These are phyloP conservation scores for Zosterops hypoxanthus DNA, from an alignment of 2,113 vertebrate genomes.

Conservation along the genomic window DNA sequence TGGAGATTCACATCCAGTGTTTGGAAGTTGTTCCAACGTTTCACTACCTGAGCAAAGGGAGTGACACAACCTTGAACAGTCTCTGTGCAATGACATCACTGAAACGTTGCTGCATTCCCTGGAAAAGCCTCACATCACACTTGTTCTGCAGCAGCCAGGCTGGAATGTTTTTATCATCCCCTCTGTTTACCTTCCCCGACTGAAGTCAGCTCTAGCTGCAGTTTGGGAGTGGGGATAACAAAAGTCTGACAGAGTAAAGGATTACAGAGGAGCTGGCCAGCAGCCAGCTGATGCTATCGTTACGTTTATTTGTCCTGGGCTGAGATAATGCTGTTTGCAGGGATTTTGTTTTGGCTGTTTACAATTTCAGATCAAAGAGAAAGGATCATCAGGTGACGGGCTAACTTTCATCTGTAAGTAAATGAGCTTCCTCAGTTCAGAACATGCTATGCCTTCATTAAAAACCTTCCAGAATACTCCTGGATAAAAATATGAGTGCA, in stretches of 20 bases:
- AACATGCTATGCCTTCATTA: conserved; percentile 1
- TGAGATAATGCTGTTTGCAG: conserved; percentile 75
- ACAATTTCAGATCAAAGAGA: conserved; percentile 81
- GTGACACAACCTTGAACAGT: background rate
- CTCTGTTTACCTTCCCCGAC: conserved; percentile 76
- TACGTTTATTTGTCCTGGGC: conserved; percentile 74
- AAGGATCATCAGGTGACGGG: conserved; percentile 73
- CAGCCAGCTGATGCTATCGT: conserved; percentile 80
- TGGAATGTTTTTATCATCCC: conserved; percentile 38
- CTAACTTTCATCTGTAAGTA: conserved; percentile 75
- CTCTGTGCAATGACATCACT: background rate
- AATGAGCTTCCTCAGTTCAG: conserved; percentile 66
- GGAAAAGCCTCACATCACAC: accelerated
- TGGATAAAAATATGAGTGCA: background rate
- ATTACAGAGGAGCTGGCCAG: conserved; percentile 78
- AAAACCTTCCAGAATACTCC: background rate
- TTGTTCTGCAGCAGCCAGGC: background rate
- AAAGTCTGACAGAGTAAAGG: conserved; percentile 61
- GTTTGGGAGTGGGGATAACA: conserved; percentile 67
- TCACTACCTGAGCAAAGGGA: accelerated
- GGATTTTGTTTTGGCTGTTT: conserved; percentile 67
- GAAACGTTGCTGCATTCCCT: background rate
- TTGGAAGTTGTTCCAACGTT: accelerated
- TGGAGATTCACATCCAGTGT: background rate
- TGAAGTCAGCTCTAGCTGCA: conserved; percentile 65